phyloP scores from a whole-genome alignment of 2,888 invertebrate genomes.

The Ferdinandea cuprea region DNA sequence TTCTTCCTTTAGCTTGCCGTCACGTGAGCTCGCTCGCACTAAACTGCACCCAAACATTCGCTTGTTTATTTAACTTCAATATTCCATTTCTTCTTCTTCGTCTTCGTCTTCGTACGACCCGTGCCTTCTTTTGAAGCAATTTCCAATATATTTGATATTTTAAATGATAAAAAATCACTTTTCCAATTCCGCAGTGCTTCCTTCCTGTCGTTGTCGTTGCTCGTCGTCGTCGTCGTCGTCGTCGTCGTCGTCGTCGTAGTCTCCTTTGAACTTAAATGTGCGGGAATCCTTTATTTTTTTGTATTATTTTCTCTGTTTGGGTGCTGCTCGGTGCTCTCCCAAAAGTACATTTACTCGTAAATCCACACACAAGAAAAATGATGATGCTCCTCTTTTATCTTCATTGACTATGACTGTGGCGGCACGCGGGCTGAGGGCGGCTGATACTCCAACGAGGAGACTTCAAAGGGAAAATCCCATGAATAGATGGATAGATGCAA shows the following conservation, averaged over 20 bases:
- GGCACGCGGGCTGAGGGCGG: not conserved
- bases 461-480: conserved; percentile 70
- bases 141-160: conserved; percentile 75
- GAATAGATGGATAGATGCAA: conserved; percentile 70
- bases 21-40: not conserved
- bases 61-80: conserved; percentile 65
- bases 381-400: conserved; percentile 74
- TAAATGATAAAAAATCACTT: conserved; percentile 75
- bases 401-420: conserved; percentile 48
- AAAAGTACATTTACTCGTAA: conserved; percentile 73
- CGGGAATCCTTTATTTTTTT: conserved; percentile 51
- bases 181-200: conserved; percentile 72
- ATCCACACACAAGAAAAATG: conserved; percentile 73
- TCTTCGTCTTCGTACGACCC: conserved; percentile 29
- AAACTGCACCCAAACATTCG: conserved; percentile 47
- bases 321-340: conserved; percentile 23
- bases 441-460: conserved; percentile 31
- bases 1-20: conserved; percentile 25
- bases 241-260: not conserved
- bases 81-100: conserved; percentile 31
- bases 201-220: conserved; percentile 37
- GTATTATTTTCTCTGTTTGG: conserved; percentile 15
- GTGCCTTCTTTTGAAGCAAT: conserved; percentile 33
- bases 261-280: conserved; percentile 68
- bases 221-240: conserved; percentile 24